Evolutionary conservation across 2,888 invertebrate species (phyloP), one percentile per base, ranked within the genome.

Genomic region (Oscheius myriophilus): DNA sequence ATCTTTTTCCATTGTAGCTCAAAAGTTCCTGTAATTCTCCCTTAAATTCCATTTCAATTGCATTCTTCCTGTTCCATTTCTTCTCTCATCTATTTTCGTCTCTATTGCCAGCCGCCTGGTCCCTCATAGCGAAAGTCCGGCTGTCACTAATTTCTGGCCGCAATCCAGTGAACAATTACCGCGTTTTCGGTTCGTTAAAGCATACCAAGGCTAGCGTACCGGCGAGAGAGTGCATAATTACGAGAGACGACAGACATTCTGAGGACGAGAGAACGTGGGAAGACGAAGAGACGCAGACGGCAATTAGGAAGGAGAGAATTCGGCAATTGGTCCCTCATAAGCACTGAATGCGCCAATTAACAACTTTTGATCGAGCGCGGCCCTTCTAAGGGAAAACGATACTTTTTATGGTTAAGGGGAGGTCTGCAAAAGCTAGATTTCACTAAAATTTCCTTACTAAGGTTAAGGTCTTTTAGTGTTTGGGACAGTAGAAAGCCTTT

Each of bases 141-240:
- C 61, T 46, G 18, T 23, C 43, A 21, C 63, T 63, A 63, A 63
- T 63, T 63, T 51, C 53, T 53, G 49, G 46, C 62, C 62, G 51
- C 62, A 63, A 53, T 51, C 63, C 53, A 63, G 63, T 63, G 63
- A 63, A 63, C 63, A 63, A 63, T 63, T 63, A 63, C 63, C 63
- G 63, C 63, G 58, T 66, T 66, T 66, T 66, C 66, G 66, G 58
- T 57, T 66, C 55, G 66, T 58, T 57, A 66, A 66, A 57, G 66
- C 66, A 66, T 66, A 66, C 66, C 55, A 66, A 14, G 39, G 51
- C 23, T 21, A 51, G 51, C 46, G 23, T 43, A 23, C 18, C 45
- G 41, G 42, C 16, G 39, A 63, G 12, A 52, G 63, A 63, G 42
- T 49, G 39, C 26, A 43, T 53, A 63, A 63, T 63, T 63, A 63